Evolutionary conservation across 2,888 invertebrate genomes (phyloP).

Genomic region (Athripsodes cinereus): DNA sequence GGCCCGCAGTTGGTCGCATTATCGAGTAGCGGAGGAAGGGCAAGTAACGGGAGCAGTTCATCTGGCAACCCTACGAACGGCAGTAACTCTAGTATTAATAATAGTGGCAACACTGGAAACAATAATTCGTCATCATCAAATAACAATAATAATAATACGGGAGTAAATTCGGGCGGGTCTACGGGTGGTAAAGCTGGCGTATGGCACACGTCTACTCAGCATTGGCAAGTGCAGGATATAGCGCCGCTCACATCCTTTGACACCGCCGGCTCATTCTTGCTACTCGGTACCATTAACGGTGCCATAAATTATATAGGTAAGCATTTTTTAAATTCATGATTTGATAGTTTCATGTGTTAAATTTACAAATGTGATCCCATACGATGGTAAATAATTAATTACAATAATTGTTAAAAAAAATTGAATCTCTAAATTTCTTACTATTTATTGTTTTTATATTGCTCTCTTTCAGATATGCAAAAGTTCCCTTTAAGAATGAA

Average conservation of each 20-base stretch:
- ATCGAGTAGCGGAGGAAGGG: conserved; percentile 50
- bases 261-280: conserved; percentile 91
- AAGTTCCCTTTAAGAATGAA: conserved; percentile 99
- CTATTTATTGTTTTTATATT: too few species aligned
- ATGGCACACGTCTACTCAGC: conserved; percentile 99
- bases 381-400: too few species aligned
- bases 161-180: conserved; percentile 29
- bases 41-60: conserved; percentile 29
- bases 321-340: too few species aligned
- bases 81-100: background rate
- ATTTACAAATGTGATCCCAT: too few species aligned
- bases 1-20: conserved; percentile 96
- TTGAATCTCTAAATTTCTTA: too few species aligned
- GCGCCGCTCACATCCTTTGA: conserved; percentile 94
- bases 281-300: conserved; percentile 93
- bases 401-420: too few species aligned
- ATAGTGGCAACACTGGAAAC: background rate
- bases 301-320: conserved; percentile 95
- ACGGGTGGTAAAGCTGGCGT: conserved; percentile 88
- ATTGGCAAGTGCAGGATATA: conserved; percentile 97
- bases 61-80: background rate
- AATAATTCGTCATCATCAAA: conserved; percentile 58
- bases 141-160: conserved; percentile 31
- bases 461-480: conserved; percentile 80
- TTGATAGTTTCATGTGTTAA: too few species aligned